These are phyloP conservation scores for Tragelaphus strepsiceros DNA, from an alignment of 2,113 vertebrate species.

Conservation along the genomic window DNA sequence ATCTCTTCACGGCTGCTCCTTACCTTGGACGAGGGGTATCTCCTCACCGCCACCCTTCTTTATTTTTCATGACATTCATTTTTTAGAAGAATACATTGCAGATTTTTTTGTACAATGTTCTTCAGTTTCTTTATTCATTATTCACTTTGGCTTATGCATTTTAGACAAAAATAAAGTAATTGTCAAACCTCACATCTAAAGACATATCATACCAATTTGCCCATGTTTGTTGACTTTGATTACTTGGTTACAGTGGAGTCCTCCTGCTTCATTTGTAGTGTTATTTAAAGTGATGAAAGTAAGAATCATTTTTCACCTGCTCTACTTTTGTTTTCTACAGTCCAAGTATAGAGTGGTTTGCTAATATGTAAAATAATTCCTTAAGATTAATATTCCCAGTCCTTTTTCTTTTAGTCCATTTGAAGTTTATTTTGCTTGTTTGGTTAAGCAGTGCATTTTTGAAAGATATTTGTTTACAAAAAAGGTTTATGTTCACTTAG, in stretches of 20 bases:
- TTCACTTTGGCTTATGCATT: background rate
- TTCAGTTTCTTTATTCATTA: background rate
- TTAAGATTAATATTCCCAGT: background rate
- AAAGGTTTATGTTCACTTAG: background rate
- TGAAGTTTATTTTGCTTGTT: slow-evolving; percentile 10
- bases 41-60: background rate
- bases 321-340: background rate
- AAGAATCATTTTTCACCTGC: background rate
- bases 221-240: background rate
- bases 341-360: background rate
- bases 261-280: background rate
- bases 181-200: background rate
- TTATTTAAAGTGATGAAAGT: background rate
- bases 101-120: background rate
- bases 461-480: background rate
- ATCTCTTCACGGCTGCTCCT: too few species aligned
- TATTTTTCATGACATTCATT: background rate
- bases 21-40: too few species aligned
- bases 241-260: background rate
- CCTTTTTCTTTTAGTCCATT: background rate
- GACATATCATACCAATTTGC: background rate
- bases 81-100: background rate
- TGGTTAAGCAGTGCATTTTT: background rate
- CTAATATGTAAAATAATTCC: background rate
- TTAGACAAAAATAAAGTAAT: background rate